These are phyloP conservation scores for Cenopis cana DNA, from an alignment of 2,888 invertebrate species.

Conservation along the genomic window DNA sequence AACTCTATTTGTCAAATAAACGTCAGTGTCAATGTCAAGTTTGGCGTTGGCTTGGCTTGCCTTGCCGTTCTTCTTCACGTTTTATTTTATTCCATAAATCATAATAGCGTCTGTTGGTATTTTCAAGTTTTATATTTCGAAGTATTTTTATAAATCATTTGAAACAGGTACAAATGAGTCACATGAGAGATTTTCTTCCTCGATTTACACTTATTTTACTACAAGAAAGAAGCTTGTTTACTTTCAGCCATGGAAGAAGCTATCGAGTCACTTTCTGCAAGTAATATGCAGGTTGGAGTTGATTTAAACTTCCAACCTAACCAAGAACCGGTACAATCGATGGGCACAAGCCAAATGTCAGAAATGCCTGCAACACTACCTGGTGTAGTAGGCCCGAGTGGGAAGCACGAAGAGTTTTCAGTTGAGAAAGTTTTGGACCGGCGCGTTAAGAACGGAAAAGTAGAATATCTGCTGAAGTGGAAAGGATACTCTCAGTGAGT, in stretches of 20 bases:
- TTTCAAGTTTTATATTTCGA: not conserved
- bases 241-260: slow-evolving; percentile 40
- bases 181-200: not conserved
- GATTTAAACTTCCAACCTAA: slow-evolving; percentile 34
- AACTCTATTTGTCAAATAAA: too few species aligned
- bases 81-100: too few species aligned
- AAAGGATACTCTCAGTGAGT: slow-evolving; percentile 87
- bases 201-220: not conserved
- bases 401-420: slow-evolving; percentile 87
- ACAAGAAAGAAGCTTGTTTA: not conserved
- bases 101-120: not conserved
- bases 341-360: slow-evolving; percentile 53
- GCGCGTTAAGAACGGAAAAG: slow-evolving; percentile 88
- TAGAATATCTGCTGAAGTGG: slow-evolving; percentile 88
- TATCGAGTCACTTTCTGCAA: slow-evolving; percentile 33
- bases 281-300: slow-evolving; percentile 26
- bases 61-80: too few species aligned
- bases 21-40: too few species aligned
- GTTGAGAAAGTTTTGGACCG: slow-evolving; percentile 91
- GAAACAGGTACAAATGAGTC: not conserved
- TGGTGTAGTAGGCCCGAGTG: slow-evolving; percentile 59
- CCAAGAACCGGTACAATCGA: slow-evolving; percentile 43
- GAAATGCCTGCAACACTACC: slow-evolving; percentile 45
- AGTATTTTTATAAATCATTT: not conserved
- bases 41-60: too few species aligned